Percentiles rank a stretch among this genome's conserved stretches.
Conservation (phyloP, 2,888 invertebrate species). For the Chrysolina americana region DNA sequence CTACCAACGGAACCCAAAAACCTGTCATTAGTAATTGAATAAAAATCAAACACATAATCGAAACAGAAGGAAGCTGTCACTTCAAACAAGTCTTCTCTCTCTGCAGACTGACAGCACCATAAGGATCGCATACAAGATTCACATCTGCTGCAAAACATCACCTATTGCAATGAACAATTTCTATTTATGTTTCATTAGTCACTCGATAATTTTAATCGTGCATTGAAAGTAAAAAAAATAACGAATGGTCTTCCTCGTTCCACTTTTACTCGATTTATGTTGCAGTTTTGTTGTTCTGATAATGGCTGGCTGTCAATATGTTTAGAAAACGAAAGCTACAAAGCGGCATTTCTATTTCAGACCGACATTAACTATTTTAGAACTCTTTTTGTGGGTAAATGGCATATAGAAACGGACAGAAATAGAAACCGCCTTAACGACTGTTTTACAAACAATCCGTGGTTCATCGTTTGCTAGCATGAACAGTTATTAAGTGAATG, state of each 20-base stretch:
- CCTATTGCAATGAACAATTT: constrained; percentile 12
- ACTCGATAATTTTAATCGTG: constrained; percentile 3
- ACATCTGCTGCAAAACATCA: constrained; percentile 3
- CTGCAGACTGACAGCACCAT: no score
- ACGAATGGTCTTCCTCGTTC: constrained; percentile 6
- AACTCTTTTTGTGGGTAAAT: constrained; percentile 21
- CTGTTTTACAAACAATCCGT: constrained; percentile 20
- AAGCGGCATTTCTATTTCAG: background rate
- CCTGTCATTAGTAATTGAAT: background rate
- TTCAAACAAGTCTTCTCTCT: background rate
- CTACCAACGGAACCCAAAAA: background rate
- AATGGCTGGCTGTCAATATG: constrained; percentile 1
- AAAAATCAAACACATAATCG: background rate
- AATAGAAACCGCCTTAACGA: constrained; percentile 16
- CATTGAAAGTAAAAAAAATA: background rate
- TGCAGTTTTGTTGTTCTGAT: background rate
- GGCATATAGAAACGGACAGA: background rate
- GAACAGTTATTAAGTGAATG: constrained; percentile 1
- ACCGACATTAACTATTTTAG: background rate
- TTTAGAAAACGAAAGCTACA: background rate
- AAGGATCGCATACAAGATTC: background rate
- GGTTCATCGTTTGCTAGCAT: background rate
- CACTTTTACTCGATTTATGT: constrained; percentile 18
- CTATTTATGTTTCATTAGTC: constrained; percentile 13
- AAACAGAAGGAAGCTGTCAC: background rate